Evolutionary conservation across 2,113 vertebrate species (phyloP), one percentile per base, ranked within the genome.

Genomic region (Leptosomus discolor): DNA sequence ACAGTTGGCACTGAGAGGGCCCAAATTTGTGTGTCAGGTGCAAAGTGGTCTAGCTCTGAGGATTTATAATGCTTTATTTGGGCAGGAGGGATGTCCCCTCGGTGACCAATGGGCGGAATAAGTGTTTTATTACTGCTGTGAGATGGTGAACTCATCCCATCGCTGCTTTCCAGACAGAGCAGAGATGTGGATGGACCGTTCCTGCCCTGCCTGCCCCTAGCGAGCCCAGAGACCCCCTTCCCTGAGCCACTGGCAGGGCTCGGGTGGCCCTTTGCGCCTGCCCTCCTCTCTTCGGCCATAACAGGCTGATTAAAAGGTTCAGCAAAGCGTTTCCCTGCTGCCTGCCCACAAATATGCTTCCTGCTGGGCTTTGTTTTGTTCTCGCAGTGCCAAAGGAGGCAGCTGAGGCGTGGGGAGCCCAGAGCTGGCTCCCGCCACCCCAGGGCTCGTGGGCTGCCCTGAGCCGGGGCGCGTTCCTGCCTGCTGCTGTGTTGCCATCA

Each of bases 331-430:
- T 95, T 75, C 80, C 65, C 92, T 6, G 11, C 91, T 92, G 71
- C 54, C 86, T 92, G 76, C 83, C 84, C 76, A 27, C 93, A 94
- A 71, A 68, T 16, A n/a, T 1, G 1, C 24, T 6, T 77, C 94
- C 96, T 18, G 53, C 94, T 91, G 96, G 73, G 88, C 71, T 75
- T 48, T 67, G 56, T 65, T 86, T 39, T 50, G 70, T 69, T 73
- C 83, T 53, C 3, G 0, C 50, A 15, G 71, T 18, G 53, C 68
- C 79, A 18, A 39, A 39, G 65, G 37, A 26, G n/a, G 77, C 50
- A 34, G 73, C 74, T 13, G 84, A 73, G 67, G 79, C 41, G 46
- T 3, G 3, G 15, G 75, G 39, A 80, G 54, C 70, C 37, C 30
- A 4, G 30, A n/a, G 67, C 64, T 85, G 57, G 39, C 37, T 81